Evolutionary conservation across 92 coral and sea anemone species (phyloP).

Genomic region (Galaxea fascicularis): DNA sequence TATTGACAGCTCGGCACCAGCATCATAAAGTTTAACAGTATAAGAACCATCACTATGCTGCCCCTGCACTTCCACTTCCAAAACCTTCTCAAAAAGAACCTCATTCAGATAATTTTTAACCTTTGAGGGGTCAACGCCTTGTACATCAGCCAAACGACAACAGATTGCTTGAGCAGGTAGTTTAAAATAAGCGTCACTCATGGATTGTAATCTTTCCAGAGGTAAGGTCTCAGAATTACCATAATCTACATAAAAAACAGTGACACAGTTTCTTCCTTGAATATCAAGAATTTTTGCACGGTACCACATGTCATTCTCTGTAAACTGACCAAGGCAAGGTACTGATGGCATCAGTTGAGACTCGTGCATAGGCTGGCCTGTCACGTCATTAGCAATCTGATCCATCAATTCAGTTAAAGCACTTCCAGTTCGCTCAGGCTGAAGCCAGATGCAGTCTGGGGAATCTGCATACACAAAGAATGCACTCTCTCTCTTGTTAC

Average conservation of each 20-base stretch:
- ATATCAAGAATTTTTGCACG: slow-evolving; percentile 66
- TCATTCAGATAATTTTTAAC: slow-evolving; percentile 63
- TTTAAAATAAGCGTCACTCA: slow-evolving; percentile 47
- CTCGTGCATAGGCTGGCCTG: slow-evolving; percentile 1
- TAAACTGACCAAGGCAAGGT: slow-evolving; percentile 75
- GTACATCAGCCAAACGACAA: slow-evolving; percentile 64
- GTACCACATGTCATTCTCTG: slow-evolving; percentile 86
- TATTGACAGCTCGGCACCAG: slow-evolving; percentile 50
- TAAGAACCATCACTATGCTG: slow-evolving; percentile 41
- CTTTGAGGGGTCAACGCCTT: slow-evolving; percentile 37
- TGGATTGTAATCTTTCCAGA: slow-evolving; percentile 68
- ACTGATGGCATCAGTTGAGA: slow-evolving; percentile 37
- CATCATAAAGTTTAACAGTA: slow-evolving; percentile 63
- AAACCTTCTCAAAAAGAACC: slow-evolving; percentile 64
- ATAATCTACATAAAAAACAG: slow-evolving; percentile 85
- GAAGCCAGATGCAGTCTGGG: slow-evolving; percentile 80
- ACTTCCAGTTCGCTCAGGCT: slow-evolving; percentile 64
- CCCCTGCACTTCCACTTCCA: slow-evolving; percentile 70
- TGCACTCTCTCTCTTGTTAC: slow-evolving; percentile 48
- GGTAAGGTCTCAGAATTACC: slow-evolving; percentile 87
- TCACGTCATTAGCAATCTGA: slow-evolving; percentile 61
- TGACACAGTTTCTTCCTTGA: slow-evolving; percentile 32
- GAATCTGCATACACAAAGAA: slow-evolving; percentile 74
- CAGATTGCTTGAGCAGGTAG: slow-evolving; percentile 81
- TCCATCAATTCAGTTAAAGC: slow-evolving; percentile 78